A percentile compares a stretch with the other conserved stretches of the same genome.
Conservation (phyloP, 2,113 vertebrate species). For the Turnix velox region DNA sequence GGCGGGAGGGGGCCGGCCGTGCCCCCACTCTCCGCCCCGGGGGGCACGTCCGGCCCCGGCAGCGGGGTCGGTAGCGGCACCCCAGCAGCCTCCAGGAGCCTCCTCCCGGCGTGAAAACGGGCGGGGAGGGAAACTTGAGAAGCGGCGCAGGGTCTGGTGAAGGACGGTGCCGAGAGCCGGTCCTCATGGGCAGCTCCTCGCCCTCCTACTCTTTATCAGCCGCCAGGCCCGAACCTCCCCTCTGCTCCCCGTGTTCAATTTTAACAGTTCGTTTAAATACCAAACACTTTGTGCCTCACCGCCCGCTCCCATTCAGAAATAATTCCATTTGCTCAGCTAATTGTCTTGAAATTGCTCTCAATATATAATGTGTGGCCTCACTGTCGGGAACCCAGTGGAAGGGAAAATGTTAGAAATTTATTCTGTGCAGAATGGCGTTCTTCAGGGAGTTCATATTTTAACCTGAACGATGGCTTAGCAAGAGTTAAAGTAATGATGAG, state of each 20-base stretch:
- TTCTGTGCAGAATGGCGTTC: neutral
- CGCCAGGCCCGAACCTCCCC: neutral
- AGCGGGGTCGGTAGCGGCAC: too few species aligned
- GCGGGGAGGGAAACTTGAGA: neutral
- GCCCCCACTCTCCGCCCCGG: neutral
- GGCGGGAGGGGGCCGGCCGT: neutral
- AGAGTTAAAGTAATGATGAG: neutral
- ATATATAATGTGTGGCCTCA: neutral
- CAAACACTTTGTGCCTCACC: neutral
- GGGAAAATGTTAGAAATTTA: neutral
- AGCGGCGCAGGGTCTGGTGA: neutral
- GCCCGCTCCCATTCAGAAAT: neutral
- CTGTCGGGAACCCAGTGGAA: neutral
- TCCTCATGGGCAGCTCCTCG: neutral
- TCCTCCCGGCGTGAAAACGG: rapidly evolving
- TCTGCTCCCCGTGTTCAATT: neutral
- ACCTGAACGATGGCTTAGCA: neutral
- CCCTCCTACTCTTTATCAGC: neutral
- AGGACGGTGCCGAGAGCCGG: neutral
- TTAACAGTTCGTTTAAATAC: neutral
- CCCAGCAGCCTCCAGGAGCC: neutral
- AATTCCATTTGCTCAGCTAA: neutral
- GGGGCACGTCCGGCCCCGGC: neutral
- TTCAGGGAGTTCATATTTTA: rapidly evolving
- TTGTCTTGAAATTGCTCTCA: neutral